Base-by-base conservation (phyloP, 2,888 invertebrate genomes). In the Eupithecia subfuscata region DNA sequence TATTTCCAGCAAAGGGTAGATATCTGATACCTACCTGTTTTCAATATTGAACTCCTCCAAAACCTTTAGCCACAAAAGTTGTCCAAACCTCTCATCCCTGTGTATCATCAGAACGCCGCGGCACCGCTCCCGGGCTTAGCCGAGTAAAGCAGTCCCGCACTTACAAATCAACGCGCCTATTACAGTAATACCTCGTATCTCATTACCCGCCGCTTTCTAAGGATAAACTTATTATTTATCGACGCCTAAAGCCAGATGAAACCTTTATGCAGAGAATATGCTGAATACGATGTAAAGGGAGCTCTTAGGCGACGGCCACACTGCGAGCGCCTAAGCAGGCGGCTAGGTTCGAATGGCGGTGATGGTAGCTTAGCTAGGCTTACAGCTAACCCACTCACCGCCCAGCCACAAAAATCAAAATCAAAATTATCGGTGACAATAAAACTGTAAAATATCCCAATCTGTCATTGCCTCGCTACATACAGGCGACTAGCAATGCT, bases 101-200 rank as follows among this genome's bases (percentile, higher is more conserved):
- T 86, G 84, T 86, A 75, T 5, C 70, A 56, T 75, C 69, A 78
- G 79, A 79, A 78, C 82, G 74, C 71, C 81, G 3, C 30, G n/a
- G n/a, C 30, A 85, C 84, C 87, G 90, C 91, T 89, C 78, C 89
- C 84, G 88, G 86, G 86, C 85, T 90, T 89, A 88, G 77, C 56
- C 60, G 52, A 71, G 73, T 71, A 78, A 65, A 75, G 79, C 80
- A 80, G 75, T 75, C 74, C 77, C 75, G 77, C 86, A 86, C 89
- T 89, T 89, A 91, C 90, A 91, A 90, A 91, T 90, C 91, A 90
- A 88, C 90, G 83, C 79, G 78, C 74, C 86, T 83, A 89, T 90
- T 88, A 91, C 87, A 83, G 87, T 88, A 88, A 89, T 88, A 87
- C 84, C 85, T 81, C 76, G 84, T 85, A 88, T 88, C 88, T 89